Evolutionary conservation across 2,797 vertebrate genomes (phyloP).

Genomic region (Merluccius polli): DNA sequence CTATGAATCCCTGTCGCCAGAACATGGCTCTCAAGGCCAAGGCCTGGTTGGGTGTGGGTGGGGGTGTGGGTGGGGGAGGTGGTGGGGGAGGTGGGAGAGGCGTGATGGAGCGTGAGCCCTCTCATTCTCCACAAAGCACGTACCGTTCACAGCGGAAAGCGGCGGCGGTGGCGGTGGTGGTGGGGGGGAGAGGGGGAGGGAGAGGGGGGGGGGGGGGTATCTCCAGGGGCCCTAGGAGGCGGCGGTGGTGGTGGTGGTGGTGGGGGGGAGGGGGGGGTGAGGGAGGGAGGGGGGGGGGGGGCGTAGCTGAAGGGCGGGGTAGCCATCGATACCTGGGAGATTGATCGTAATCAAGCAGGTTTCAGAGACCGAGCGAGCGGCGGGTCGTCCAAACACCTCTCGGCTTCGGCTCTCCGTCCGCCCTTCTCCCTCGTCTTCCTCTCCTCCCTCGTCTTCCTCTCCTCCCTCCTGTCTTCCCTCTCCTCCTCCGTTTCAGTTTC

Average conservation of each 20-base stretch:
- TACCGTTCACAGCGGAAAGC: slow-evolving; percentile 74
- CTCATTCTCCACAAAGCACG: slow-evolving; percentile 68
- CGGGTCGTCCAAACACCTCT: slow-evolving; percentile 62
- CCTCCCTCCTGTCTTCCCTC: not conserved
- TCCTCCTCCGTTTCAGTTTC: too few relatives aligned
- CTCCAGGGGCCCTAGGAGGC: not conserved
- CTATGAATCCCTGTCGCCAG: not conserved
- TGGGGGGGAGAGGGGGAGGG: not conserved
- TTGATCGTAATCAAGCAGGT: slow-evolving; percentile 83
- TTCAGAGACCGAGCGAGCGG: slow-evolving; percentile 75
- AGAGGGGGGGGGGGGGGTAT: not conserved
- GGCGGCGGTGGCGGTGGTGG: not conserved
- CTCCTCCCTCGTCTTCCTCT: slow-evolving; percentile 53
- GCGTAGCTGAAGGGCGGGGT: slow-evolving; percentile 62
- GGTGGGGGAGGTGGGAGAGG: slow-evolving; percentile 46
- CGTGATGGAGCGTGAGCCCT: slow-evolving; percentile 45
- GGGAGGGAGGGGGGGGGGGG: not conserved
- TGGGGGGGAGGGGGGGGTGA: not conserved
- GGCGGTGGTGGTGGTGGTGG: too few relatives aligned
- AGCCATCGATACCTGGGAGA: slow-evolving; percentile 79
- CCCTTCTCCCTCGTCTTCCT: slow-evolving; percentile 39
- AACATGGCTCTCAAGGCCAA: not conserved
- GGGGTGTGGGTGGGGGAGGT: slow-evolving; percentile 19
- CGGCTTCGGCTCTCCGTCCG: slow-evolving; percentile 43
- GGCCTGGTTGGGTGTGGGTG: not conserved